These are phyloP conservation scores for Oreohelix idahoensis DNA, from an alignment of 1,140 invertebrate species.

Conservation along the genomic window DNA sequence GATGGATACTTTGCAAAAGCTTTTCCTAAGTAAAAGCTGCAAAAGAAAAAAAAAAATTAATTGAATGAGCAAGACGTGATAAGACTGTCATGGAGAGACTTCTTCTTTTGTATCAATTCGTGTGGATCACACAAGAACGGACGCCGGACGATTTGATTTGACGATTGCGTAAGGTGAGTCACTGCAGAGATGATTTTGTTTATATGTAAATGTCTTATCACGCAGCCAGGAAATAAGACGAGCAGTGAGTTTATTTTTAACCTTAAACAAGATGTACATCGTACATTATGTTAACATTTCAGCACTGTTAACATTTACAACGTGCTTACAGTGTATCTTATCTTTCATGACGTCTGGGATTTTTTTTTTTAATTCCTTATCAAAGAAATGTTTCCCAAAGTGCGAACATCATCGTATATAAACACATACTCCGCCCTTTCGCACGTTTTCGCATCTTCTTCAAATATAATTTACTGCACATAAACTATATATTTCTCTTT, in stretches of 20 bases:
- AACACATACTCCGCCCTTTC: no score
- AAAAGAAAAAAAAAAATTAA: background rate
- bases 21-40: background rate
- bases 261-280: background rate
- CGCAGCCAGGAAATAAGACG: background rate
- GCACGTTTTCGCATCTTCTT: no score
- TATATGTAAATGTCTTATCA: background rate
- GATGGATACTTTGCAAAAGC: background rate
- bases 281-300: constrained; percentile 3
- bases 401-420: no score
- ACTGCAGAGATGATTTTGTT: background rate
- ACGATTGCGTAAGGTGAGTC: background rate
- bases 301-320: background rate
- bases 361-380: no score
- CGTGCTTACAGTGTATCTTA: no score
- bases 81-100: background rate
- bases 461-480: no score
- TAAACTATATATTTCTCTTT: no score
- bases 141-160: background rate
- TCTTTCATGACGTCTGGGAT: no score
- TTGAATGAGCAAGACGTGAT: background rate
- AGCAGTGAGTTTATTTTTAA: background rate
- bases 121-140: background rate
- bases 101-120: background rate
- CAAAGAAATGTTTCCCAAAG: no score